Conservation (phyloP, 2,888 invertebrate genomes). For the Agrypnus murinus region DNA sequence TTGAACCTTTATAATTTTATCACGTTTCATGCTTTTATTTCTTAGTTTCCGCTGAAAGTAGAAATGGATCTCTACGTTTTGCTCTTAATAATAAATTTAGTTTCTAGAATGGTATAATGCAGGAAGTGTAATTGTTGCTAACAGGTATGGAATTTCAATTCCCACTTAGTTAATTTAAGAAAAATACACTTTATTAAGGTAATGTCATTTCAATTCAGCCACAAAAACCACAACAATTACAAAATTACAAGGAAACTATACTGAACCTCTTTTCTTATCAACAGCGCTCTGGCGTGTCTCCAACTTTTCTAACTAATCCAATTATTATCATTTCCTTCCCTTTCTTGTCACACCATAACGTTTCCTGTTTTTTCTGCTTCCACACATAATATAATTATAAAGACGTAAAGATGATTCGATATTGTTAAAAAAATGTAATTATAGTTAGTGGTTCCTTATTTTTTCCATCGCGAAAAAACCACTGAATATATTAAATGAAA, state of each 20-base stretch:
- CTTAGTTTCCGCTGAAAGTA: neutral
- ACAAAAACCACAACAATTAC: constrained; percentile 3
- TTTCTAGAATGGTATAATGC: constrained; percentile 10
- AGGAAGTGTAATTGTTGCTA: neutral
- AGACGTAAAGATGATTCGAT: constrained; percentile 6
- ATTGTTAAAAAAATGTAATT: neutral
- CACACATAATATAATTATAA: constrained; percentile 25
- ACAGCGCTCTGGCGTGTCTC: constrained; percentile 16
- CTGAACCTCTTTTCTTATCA: neutral
- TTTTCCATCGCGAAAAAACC: neutral
- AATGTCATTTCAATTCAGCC: too few relatives aligned
- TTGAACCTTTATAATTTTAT: constrained; percentile 23
- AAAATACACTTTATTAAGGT: too few relatives aligned
- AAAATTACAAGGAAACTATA: constrained; percentile 1
- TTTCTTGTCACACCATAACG: constrained; percentile 22
- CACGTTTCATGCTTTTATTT: constrained; percentile 18
- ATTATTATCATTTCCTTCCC: constrained; percentile 26
- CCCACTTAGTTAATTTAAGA: too few relatives aligned
- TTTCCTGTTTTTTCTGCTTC: constrained; percentile 24
- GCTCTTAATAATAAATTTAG: constrained; percentile 20
- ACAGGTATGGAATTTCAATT: too few relatives aligned
- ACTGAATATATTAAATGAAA: neutral
- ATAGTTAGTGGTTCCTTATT: neutral
- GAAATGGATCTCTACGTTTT: constrained; percentile 8
- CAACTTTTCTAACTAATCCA: constrained; percentile 36